Base-by-base conservation (phyloP, 2,888 invertebrate species). In the Incurvaria masculella region DNA sequence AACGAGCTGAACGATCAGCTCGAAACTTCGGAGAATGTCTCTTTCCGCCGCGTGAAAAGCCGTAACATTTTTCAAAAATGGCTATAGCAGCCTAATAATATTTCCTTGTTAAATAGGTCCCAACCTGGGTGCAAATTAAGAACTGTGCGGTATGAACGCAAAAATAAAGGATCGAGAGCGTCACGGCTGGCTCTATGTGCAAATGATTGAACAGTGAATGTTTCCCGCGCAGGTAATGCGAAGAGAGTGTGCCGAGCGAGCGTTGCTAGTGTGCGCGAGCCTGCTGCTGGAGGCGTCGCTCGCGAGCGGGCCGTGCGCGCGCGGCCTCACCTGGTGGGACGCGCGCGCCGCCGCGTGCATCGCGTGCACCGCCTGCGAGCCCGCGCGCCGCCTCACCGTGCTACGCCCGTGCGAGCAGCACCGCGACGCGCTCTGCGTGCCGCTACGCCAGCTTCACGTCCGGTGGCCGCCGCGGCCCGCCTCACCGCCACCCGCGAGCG, bases 371-470 rank as follows among this genome's bases (percentile, higher is more conserved):
- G 78, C 78, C 61, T 90, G 90, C 70, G 83, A 84, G 57, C 72
- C 79, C 18, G 60, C 68, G 45, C 64, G 66, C 50, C 80, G 79
- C 48, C 67, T 79, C 58, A 83, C 88, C 52, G 87, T 89, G 40
- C 66, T 86, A 52, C 80, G 84, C 47, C 89, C 90, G 48, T 91
- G 90, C 69, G 87, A 87, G 59, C 70, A 85, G 51, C 87, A 90
- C 72, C 80, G 85, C 52, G 88, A 91, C 69, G 87, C 90, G 40
- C 75, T 85, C 56, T 91, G 91, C 69, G 87, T 86, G 39, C 82
- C 87, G 2, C 72, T 88, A 41, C 80, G 82, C 55, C 84, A 86
- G 58, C 72, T 88, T 55, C 80, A 82, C 59, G 79, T 87, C 56
- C 82, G 82, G 65, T 81, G 83, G 84, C 63, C 83, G 61, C 78